Base-by-base conservation (phyloP, 2,113 vertebrate species). In the Mobula hypostoma region DNA sequence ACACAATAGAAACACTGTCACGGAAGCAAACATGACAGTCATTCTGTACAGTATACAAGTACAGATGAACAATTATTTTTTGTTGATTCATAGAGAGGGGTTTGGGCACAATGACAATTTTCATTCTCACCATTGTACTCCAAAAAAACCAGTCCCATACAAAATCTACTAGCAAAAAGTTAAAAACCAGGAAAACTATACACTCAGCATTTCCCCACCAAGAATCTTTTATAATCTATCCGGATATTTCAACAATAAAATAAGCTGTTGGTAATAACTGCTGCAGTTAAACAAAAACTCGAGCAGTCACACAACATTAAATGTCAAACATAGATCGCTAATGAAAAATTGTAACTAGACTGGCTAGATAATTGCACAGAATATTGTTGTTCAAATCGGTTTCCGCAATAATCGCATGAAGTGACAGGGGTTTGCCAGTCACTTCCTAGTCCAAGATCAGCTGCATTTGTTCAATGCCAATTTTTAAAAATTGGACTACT, bases 341-440 rank as follows among this genome's bases (percentile, higher is more conserved):
- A 61, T 29, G 24, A 87, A 58, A 92, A 92, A 70, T 70, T 70
- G 66, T 91, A 1, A 68, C 17, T 63, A 36, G 88, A 24, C 66
- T 32, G 32, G 63, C 2, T 15, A 5, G 7, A 70, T 40, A 70
- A 92, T 40, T 70, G 63, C 61, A 92, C 17, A 70, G 8, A 91
- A 70, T 27, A 91, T 32, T 1, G 32, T 70, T 92, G 63, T 72
- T 92, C 17, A 40, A 72, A 17, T 72, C 72, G 36, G 19, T 76
- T 93, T 76, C 32, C 40, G 12, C 70, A 93, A 74, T 74, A 72
- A 72, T 72, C 36, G 21, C 36, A 72, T 32, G 24, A 93, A 74
- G 32, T 93, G 72, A 93, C 58, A 74, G 24, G n/a, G 91, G 68
- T 93, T 93, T 93, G 91, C 91, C 68, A 72, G 72, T 29, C 11